Evolutionary conservation across 2,113 vertebrate genomes (phyloP).

Genomic region (Cepphus grylle): DNA sequence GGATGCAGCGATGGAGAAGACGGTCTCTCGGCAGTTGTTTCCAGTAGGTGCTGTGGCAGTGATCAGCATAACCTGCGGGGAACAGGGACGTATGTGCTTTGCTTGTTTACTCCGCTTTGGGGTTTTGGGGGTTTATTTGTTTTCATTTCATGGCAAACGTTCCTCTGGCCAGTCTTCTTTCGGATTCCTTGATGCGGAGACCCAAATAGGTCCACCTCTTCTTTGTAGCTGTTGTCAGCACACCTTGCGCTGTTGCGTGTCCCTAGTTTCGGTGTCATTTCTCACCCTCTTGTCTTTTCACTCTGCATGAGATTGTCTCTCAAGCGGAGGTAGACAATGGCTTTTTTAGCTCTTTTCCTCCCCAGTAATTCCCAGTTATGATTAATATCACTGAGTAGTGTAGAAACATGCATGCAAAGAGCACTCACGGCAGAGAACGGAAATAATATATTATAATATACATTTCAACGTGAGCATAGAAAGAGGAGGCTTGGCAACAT

Average conservation of each 20-base stretch:
- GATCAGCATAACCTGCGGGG: neutral
- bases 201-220: neutral
- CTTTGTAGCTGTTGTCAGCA: neutral
- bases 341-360: neutral
- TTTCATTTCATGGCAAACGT: neutral
- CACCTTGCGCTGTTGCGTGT: neutral
- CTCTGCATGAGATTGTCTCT: neutral
- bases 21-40: neutral
- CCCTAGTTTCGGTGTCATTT: neutral
- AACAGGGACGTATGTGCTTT: neutral
- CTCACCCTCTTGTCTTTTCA: neutral
- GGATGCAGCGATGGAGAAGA: neutral
- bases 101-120: neutral
- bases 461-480: neutral
- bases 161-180: neutral
- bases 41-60: neutral
- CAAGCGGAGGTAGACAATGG: neutral
- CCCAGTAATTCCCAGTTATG: neutral
- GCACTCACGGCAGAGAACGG: neutral
- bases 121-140: neutral
- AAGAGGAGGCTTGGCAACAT: neutral
- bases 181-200: neutral
- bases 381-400: neutral
- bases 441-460: neutral
- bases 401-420: neutral